A percentile compares a stretch with the other conserved stretches of the same genome.
Conservation (phyloP, 2,113 vertebrate genomes). For the Proterorhinus semilunaris region DNA sequence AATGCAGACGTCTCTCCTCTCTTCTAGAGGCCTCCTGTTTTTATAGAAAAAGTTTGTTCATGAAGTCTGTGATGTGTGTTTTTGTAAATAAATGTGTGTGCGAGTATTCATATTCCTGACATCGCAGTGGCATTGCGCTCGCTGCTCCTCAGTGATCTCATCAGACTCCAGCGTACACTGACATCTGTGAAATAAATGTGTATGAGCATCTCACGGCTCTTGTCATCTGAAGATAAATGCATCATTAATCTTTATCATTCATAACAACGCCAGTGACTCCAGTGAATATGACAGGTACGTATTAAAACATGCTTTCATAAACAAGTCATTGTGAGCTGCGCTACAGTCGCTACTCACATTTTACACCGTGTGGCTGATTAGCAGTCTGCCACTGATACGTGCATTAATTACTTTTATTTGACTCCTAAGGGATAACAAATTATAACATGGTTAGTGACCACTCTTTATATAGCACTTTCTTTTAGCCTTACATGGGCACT, state of each 20-base stretch:
- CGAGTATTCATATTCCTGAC: conserved; percentile 34
- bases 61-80: conserved; percentile 22
- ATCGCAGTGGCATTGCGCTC: conserved; percentile 40
- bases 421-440: too few species aligned
- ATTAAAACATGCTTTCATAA: conserved; percentile 40
- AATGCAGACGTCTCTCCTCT: background rate
- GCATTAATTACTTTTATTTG: too few species aligned
- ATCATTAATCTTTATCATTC: conserved; percentile 65
- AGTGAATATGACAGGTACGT: conserved; percentile 45
- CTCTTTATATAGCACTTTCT: too few species aligned
- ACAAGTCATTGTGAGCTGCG: conserved; percentile 17
- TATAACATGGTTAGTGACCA: too few species aligned
- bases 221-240: conserved; percentile 58
- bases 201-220: conserved; percentile 31
- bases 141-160: conserved; percentile 48
- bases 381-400: too few species aligned
- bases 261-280: conserved; percentile 55
- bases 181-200: conserved; percentile 32
- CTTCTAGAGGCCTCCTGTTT: background rate
- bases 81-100: conserved; percentile 7
- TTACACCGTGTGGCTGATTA: too few species aligned
- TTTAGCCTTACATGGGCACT: too few species aligned
- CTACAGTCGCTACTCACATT: too few species aligned
- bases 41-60: background rate
- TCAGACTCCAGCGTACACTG: conserved; percentile 39